phyloP scores from a whole-genome alignment of 2,113 vertebrate species.

The Isurus oxyrinchus region DNA sequence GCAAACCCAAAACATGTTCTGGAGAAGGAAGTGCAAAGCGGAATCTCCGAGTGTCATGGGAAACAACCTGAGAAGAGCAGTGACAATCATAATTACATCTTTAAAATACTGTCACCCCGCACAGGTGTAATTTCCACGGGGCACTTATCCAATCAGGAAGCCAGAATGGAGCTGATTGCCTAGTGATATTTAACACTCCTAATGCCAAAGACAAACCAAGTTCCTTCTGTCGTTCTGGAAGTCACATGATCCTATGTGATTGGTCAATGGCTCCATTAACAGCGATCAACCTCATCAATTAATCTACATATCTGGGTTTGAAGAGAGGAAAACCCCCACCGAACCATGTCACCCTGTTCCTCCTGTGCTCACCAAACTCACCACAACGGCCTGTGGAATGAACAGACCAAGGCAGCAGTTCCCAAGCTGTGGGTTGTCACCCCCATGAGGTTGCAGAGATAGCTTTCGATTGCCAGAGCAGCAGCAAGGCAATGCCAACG shows the following conservation, averaged over 20 bases:
- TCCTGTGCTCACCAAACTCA: not conserved
- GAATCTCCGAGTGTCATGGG: constrained; percentile 85
- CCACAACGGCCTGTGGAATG: not conserved
- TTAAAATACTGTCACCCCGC: not conserved
- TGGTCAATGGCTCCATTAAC: not conserved
- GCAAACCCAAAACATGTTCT: constrained; percentile 81
- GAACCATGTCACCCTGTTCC: not conserved
- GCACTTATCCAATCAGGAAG: not conserved
- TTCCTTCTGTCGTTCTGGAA: not conserved
- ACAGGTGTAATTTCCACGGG: not conserved
- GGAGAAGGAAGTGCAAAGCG: constrained; percentile 79
- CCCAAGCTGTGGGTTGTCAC: too few species aligned
- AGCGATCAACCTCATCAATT: not conserved
- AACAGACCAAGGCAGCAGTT: not conserved
- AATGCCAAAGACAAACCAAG: not conserved
- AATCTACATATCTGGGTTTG: not conserved
- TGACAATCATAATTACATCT: not conserved
- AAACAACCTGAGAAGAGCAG: constrained; percentile 65
- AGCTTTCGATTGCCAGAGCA: too few species aligned
- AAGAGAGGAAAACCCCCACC: not conserved
- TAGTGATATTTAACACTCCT: too few species aligned
- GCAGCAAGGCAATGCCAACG: too few species aligned
- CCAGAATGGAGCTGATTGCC: not conserved
- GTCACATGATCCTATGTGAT: not conserved
- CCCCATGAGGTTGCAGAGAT: too few species aligned